Base-by-base conservation (phyloP, 53 echinoderm and acorn worm genomes). In the Astropecten irregularis region DNA sequence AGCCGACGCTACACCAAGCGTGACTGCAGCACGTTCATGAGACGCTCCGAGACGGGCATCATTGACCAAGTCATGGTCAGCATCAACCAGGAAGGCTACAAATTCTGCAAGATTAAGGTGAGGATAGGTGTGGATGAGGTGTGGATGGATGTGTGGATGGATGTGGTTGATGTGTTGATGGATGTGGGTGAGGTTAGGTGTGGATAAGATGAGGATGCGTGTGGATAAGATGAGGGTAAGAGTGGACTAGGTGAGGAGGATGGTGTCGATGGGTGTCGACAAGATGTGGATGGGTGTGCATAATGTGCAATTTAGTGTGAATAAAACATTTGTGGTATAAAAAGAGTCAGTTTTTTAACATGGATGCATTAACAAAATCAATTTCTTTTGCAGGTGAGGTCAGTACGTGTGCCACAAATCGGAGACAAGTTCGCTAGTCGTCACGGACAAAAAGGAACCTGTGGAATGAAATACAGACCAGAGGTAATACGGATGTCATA, bases 351-450 rank as follows among this genome's bases (percentile, higher is more conserved):
- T 27, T 57, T 57, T 57, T 49, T 18, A 49, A 49, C 28, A 57
- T 23, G 22, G 8, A 57, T 57, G 18, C 28, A 57, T 23, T 23
- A n/a, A n/a, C n/a, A n/a, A n/a, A n/a, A n/a, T n/a, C n/a, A n/a
- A n/a, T 40, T 34, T 28, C 27, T 14, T 73, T 26, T 31, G 9
- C 40, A 92, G 95, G 95, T 96, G 20, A 83, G 96, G 47, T 93
- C 96, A 23, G 93, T 91, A 27, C 71, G 93, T 34, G 81, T 72
- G 14, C 93, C 96, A 30, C 96, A 96, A 52, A 94, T 96, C 49
- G 96, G 96, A 66, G 96, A 94, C 57, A 93, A 96, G 85, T 93
- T 96, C 93, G 96, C 96, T 36, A 94, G 93, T 91, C 91, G 93
- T 62, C 93, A 93, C 48, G 96, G 93, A 25, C 96, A 96, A 85